Base-by-base conservation (phyloP, 2,888 invertebrate species). In the Dicranocentrus wangi region DNA sequence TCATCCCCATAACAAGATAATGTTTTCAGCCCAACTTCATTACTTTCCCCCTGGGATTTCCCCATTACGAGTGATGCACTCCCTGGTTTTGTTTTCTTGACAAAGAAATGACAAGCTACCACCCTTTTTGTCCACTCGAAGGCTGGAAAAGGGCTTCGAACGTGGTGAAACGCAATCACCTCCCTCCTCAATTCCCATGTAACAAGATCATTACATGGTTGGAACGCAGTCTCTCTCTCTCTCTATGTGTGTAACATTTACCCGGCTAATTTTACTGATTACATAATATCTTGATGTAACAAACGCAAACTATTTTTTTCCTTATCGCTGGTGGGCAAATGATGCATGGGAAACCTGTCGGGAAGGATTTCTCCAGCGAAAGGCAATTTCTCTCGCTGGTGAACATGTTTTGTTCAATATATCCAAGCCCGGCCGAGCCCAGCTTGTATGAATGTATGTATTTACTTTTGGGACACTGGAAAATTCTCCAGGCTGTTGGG, bases 21-120 rank as follows among this genome's bases (percentile, higher is more conserved):
- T 69, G 73, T 82, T 85, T 83, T 81, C 81, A 79, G 83, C 65
- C 75, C 78, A 83, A 84, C 72, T 84, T 84, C 80, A 84, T 84
- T 84, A 82, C 73, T 65, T 77, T 82, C 81, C 82, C 83, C 78
- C 72, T 79, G 53, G 82, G 79, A 65, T 19, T 27, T 27, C 42
- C 60, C 71, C 61, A 68, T 73, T 63, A 63, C 63, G 19, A 42
- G 8, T 28, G 27, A 23, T 55, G 55, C 55, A 2, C 7, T 47
- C 47, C 47, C n/a, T 47, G 47, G 17, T 28, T 60, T n/a, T 47
- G 47, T n/a, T 47, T 47, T 47, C 28, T 27, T 27, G 28, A 60
- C 60, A 17, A n/a, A 60, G n/a, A 60, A 47, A 47, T 47, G 47
- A 47, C 47, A 47, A 7, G 28, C 28, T 32, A 60, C n/a, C 28